Conservation (phyloP, 2,888 invertebrate genomes). For the Neria commutata region DNA sequence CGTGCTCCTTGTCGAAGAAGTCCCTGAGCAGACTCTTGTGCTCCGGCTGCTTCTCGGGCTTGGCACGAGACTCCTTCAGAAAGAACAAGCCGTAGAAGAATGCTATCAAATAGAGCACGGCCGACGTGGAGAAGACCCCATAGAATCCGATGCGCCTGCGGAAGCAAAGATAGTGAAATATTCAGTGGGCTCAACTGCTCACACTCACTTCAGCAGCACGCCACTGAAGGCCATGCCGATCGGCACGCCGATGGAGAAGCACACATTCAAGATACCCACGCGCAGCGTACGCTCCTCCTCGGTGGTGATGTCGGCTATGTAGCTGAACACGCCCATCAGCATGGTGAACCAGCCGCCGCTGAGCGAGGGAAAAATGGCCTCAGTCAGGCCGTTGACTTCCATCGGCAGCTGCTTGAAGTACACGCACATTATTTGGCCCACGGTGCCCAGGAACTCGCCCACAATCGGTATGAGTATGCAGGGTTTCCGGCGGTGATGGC, state of each 20-base stretch:
- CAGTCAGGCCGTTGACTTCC: conserved; percentile 80
- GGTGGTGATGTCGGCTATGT: conserved; percentile 85
- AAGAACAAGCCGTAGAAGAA: conserved; percentile 76
- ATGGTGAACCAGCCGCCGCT: conserved; percentile 87
- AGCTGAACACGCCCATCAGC: conserved; percentile 90
- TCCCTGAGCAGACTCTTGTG: conserved; percentile 61
- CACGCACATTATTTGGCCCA: conserved; percentile 79
- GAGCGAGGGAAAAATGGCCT: conserved; percentile 80
- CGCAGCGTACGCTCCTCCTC: conserved; percentile 82
- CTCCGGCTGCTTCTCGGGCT: conserved; percentile 45
- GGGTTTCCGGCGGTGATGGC: conserved; percentile 64
- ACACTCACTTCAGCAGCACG: conserved; percentile 67
- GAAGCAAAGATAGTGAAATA: conserved; percentile 3
- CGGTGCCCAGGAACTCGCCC: conserved; percentile 79
- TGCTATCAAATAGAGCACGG: conserved; percentile 74
- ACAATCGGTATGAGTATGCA: conserved; percentile 83
- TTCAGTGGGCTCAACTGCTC: too few species aligned
- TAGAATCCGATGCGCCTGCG: conserved; percentile 75
- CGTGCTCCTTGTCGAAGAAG: conserved; percentile 79
- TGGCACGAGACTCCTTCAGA: conserved; percentile 68
- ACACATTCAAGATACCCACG: conserved; percentile 87
- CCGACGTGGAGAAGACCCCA: conserved; percentile 80
- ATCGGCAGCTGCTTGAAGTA: conserved; percentile 81
- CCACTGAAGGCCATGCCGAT: conserved; percentile 90
- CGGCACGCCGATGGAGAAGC: conserved; percentile 86